A percentile compares a stretch with the other conserved stretches of the same genome.
These are phyloP conservation scores for Caenorhabditis plicata DNA, from an alignment of 2,888 invertebrate genomes.

Conservation along the genomic window DNA sequence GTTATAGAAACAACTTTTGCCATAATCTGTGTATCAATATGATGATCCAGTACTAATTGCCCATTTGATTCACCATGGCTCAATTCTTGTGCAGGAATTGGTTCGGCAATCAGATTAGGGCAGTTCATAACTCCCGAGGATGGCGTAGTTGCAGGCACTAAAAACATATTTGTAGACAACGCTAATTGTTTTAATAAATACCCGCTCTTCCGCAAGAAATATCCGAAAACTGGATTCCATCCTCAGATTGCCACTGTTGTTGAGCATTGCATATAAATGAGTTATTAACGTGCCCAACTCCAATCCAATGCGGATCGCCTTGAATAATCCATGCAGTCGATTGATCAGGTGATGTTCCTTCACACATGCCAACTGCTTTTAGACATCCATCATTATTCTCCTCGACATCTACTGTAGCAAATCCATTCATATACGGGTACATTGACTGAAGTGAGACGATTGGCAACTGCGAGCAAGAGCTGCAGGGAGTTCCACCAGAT, in stretches of 20 bases:
- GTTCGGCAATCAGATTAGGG: constrained; percentile 20
- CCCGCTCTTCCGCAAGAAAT: constrained; percentile 22
- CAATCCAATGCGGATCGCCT: constrained; percentile 10
- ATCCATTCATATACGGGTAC: constrained; percentile 25
- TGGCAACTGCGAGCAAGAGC: constrained; percentile 20
- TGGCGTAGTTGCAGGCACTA: constrained; percentile 18
- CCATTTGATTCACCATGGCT: constrained; percentile 15
- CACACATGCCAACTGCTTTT: constrained; percentile 16
- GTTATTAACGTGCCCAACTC: constrained; percentile 13
- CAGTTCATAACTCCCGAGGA: constrained; percentile 17
- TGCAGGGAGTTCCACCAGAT: constrained; percentile 18
- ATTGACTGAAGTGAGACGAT: constrained; percentile 14
- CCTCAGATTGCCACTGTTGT: constrained; percentile 18
- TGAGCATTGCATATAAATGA: constrained; percentile 23
- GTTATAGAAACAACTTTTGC: constrained; percentile 16
- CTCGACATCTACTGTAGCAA: constrained; percentile 15
- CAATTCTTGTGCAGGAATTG: constrained; percentile 9
- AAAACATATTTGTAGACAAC: no score
- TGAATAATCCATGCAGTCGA: constrained; percentile 19
- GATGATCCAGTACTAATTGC: constrained; percentile 24
- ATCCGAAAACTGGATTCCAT: constrained; percentile 11
- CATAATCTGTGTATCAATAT: constrained; percentile 12
- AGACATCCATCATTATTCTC: constrained; percentile 12
- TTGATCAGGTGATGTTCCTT: constrained; percentile 9
- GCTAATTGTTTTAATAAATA: no score